These are phyloP conservation scores for Falcunculus frontatus DNA, from an alignment of 2,113 vertebrate species.

Conservation along the genomic window DNA sequence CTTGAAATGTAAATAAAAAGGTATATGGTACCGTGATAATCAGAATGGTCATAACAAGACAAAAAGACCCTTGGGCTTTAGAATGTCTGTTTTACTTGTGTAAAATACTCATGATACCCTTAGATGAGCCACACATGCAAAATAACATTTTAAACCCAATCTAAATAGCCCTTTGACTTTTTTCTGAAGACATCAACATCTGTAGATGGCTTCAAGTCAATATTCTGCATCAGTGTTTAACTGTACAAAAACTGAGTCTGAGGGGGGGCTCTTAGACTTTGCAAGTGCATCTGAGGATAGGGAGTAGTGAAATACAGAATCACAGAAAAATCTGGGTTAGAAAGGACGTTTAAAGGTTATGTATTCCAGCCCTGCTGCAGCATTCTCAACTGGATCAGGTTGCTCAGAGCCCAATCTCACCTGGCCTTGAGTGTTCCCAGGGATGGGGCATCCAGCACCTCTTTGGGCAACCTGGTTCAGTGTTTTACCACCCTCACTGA, in stretches of 20 bases:
- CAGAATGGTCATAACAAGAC: not conserved
- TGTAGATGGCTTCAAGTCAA: not conserved
- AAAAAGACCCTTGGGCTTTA: not conserved
- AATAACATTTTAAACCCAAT: not conserved
- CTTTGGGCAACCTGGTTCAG: not conserved
- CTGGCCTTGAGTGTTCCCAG: not conserved
- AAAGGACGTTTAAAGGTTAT: not conserved
- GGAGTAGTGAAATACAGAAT: not conserved
- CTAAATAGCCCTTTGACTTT: not conserved
- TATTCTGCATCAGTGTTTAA: fast-evolving
- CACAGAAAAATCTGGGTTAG: not conserved
- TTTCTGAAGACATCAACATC: not conserved
- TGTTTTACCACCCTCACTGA: not conserved
- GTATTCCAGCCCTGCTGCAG: not conserved
- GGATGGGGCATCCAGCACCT: not conserved
- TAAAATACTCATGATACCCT: not conserved
- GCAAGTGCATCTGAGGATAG: not conserved
- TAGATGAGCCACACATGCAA: not conserved
- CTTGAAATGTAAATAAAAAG: not conserved
- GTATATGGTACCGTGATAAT: not conserved
- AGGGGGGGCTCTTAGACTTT: not conserved
- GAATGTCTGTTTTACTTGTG: not conserved
- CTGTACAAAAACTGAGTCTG: not conserved
- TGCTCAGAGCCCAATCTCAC: not conserved
- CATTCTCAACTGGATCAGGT: not conserved